These are phyloP conservation scores for Xyrauchen texanus DNA, from an alignment of 2,113 vertebrate species.

Conservation along the genomic window DNA sequence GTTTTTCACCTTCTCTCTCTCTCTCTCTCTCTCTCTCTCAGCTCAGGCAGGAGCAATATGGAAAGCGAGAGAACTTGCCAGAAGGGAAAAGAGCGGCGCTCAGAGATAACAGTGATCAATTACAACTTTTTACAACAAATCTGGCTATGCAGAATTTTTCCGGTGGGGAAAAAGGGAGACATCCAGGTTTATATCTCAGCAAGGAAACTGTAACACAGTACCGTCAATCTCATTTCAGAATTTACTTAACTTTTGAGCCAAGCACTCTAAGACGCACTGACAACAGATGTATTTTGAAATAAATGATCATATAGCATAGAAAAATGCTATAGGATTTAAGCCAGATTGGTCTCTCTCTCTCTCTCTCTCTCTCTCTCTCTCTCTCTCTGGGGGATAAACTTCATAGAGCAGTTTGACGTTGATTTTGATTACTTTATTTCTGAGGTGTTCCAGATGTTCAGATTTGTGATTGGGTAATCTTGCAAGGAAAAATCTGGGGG, in stretches of 20 bases:
- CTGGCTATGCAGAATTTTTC: slow-evolving; percentile 27
- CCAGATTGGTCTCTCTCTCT: slow-evolving; percentile 55
- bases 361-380: slow-evolving; percentile 60
- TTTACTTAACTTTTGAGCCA: slow-evolving; percentile 52
- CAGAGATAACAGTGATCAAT: slow-evolving; percentile 29
- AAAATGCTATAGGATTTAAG: slow-evolving; percentile 53
- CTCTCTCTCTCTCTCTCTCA: not conserved
- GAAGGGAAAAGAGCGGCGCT: slow-evolving; percentile 14
- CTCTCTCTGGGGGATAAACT: slow-evolving; percentile 66
- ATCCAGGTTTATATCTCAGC: slow-evolving; percentile 35
- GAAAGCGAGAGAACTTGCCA: slow-evolving; percentile 27
- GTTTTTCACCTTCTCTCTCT: not conserved
- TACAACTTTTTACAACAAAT: slow-evolving; percentile 32
- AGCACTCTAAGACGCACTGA: slow-evolving; percentile 57
- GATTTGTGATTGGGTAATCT: slow-evolving; percentile 52
- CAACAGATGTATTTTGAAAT: slow-evolving; percentile 65
- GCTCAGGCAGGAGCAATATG: slow-evolving; percentile 41
- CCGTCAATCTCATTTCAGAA: slow-evolving; percentile 54
- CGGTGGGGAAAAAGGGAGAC: slow-evolving; percentile 23
- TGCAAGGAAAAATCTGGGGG: slow-evolving; percentile 35
- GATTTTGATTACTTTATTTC: slow-evolving; percentile 74
- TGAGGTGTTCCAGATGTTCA: slow-evolving; percentile 74
- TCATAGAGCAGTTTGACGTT: slow-evolving; percentile 66
- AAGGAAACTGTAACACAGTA: slow-evolving; percentile 64
- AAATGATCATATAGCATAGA: slow-evolving; percentile 55